These are phyloP conservation scores for Mechanitis messenoides DNA, from an alignment of 2,888 invertebrate species.

Conservation along the genomic window DNA sequence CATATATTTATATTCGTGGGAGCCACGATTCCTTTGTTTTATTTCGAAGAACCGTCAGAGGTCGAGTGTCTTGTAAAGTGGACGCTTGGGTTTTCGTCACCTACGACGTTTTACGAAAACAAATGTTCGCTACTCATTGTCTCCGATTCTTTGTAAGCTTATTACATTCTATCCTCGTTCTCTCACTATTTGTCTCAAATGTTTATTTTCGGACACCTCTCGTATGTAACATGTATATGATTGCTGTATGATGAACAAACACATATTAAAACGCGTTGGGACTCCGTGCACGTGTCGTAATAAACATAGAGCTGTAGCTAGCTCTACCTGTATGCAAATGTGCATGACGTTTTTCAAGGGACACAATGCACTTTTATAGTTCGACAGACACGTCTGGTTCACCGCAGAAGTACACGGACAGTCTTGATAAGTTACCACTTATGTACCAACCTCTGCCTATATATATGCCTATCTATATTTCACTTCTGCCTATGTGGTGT, in stretches of 20 bases:
- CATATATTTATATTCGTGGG: slow-evolving; percentile 18
- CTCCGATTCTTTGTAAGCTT: slow-evolving; percentile 33
- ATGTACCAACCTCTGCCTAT: no score
- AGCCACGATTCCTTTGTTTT: slow-evolving; percentile 46
- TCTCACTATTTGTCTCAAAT: slow-evolving; percentile 26
- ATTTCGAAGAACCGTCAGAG: slow-evolving; percentile 54
- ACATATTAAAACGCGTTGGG: slow-evolving; percentile 31
- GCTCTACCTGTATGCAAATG: slow-evolving; percentile 34
- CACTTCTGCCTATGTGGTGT: no score
- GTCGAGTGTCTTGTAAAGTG: slow-evolving; percentile 46
- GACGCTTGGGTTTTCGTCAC: slow-evolving; percentile 37
- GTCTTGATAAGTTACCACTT: slow-evolving; percentile 10
- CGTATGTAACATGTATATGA: slow-evolving; percentile 19
- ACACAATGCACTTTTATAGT: slow-evolving; percentile 70
- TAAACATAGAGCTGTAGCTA: slow-evolving; percentile 30
- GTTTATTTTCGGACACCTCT: slow-evolving; percentile 26
- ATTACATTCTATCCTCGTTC: slow-evolving; percentile 31
- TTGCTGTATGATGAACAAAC: slow-evolving; percentile 25
- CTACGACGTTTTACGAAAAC: slow-evolving; percentile 30
- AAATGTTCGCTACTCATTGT: slow-evolving; percentile 36
- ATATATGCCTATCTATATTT: no score
- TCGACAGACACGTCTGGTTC: slow-evolving; percentile 54
- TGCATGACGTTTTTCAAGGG: slow-evolving; percentile 53
- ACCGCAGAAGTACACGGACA: slow-evolving; percentile 45
- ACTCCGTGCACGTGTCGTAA: slow-evolving; percentile 34